Percentiles rank a stretch among this genome's conserved stretches.
Conservation (phyloP, 1,140 invertebrate genomes). For the Lanistes nyassanus region DNA sequence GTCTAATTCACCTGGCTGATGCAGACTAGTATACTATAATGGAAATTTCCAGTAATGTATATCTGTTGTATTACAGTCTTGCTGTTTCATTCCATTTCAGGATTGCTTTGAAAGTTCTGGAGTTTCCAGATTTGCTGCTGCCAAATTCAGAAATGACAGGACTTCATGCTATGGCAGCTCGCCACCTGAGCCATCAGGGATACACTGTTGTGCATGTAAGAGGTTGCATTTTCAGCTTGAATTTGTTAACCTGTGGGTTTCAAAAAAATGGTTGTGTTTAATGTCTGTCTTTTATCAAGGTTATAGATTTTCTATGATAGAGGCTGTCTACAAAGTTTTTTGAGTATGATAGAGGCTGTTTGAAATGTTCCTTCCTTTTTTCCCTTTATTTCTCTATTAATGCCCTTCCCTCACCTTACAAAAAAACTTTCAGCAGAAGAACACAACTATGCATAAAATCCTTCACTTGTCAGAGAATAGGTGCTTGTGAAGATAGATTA, state of each 20-base stretch:
- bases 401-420: not conserved
- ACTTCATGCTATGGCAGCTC: conserved; percentile 12
- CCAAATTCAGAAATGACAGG: conserved; percentile 19
- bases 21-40: too few relatives aligned
- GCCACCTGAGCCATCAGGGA: conserved; percentile 11
- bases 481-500: too few relatives aligned
- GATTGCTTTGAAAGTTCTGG: conserved; percentile 19
- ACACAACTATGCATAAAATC: too few relatives aligned
- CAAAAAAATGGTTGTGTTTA: not conserved
- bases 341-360: not conserved
- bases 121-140: conserved; percentile 20
- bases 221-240: not conserved
- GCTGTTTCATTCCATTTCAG: not conserved
- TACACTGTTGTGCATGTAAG: conserved; percentile 16
- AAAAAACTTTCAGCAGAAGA: too few relatives aligned
- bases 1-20: too few relatives aligned
- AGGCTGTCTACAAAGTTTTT: not conserved
- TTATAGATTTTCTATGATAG: too few relatives aligned
- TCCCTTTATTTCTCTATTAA: not conserved
- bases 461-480: too few relatives aligned
- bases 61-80: too few relatives aligned
- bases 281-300: too few relatives aligned
- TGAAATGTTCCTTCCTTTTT: not conserved
- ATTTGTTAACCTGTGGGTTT: not conserved
- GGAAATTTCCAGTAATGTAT: too few relatives aligned